Conservation (phyloP, 2,797 vertebrate species). For the Martes flavigula region DNA sequence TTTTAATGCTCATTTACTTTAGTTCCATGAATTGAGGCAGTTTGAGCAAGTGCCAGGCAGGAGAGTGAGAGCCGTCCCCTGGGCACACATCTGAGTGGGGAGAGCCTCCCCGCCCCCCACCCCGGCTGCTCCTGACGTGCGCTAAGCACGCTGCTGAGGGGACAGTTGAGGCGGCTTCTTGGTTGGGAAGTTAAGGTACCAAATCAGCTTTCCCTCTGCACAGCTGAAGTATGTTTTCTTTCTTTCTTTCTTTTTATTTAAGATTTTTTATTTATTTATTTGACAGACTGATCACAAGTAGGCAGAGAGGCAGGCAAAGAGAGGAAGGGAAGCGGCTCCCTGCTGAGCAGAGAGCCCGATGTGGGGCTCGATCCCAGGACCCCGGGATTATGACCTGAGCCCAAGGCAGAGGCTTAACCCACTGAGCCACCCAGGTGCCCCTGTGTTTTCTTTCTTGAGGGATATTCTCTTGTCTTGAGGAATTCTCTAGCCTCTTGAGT, state of each 20-base stretch:
- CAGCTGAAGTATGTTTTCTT: not conserved
- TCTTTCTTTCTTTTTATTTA: not conserved
- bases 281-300: too few species aligned
- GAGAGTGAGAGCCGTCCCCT: not conserved
- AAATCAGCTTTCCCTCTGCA: not conserved
- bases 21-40: not conserved
- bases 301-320: too few species aligned
- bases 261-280: too few species aligned
- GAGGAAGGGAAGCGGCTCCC: too few species aligned
- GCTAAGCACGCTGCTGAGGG: not conserved
- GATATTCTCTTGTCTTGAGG: not conserved
- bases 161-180: not conserved
- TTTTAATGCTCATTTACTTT: slow-evolving; percentile 43
- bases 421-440: too few species aligned
- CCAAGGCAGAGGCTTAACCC: too few species aligned
- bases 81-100: not conserved
- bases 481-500: not conserved
- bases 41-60: not conserved
- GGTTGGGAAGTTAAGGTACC: not conserved
- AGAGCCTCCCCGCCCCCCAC: not conserved
- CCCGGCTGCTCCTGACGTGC: too few species aligned
- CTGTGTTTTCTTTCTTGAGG: not conserved
- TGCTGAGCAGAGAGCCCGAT: too few species aligned
- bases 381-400: too few species aligned
- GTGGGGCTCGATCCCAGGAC: too few species aligned